Evolutionary conservation across 1,140 invertebrate genomes (phyloP), one percentile per base, ranked within the genome.

Genomic region (Lycorma delicatula): DNA sequence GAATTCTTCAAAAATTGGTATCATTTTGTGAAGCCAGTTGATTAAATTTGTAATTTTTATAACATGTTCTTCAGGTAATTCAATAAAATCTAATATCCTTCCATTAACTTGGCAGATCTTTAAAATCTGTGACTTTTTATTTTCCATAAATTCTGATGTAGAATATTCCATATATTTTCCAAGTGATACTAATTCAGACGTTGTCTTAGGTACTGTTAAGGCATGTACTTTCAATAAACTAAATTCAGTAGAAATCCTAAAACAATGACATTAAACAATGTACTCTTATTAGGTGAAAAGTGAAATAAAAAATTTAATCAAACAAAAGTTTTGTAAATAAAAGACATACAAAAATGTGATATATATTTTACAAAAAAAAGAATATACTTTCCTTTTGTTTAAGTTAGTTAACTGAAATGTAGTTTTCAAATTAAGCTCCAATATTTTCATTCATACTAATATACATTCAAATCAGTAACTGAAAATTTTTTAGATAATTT

Each of bases 41-140:
- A 57, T 27, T 31, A 49, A 20, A 6, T 25, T 38, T 2, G 56
- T 23, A 49, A 48, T 57, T 28, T 48, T 44, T 54, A 77, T 75
- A 16, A 87, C 78, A 64, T 89, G 84, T 38, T 84, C 81, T 46
- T 75, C 68, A n/a, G 76, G 75, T 31, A 91, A 70, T 34, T 77
- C 77, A 0, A 82, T 83, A 66, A 87, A 79, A 65, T 87, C 83
- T 28, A 88, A 22, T 2, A 44, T 7, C 23, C 23, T 12, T 5
- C 16, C 41, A 22, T 44, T 44, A 22, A 44, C 41, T 5, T 44
- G 41, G 11, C 16, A 16, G 16, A 44, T 44, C 23, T 44, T 44
- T 44, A 22, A 44, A 9, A 44, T 44, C 2, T 44, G 16, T 44
- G 18, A 22, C 11, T 22, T 44, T 44, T 44, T 44, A 44, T 44